Percentiles rank a stretch among this genome's conserved stretches.
Conservation (phyloP, 2,113 vertebrate genomes). For the Dipodomys ordii region DNA sequence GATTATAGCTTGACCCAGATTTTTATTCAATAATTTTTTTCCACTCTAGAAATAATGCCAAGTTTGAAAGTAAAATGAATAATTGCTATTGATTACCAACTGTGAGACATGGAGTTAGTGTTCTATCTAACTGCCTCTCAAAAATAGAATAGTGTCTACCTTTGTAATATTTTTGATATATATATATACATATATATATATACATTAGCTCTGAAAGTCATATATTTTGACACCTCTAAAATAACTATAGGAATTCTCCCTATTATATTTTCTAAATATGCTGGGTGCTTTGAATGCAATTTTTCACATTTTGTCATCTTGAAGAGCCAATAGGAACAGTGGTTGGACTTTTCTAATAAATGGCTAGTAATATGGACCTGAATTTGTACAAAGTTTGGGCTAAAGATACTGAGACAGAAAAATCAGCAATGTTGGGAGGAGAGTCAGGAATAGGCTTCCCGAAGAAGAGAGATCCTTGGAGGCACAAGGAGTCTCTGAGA, state of each 20-base stretch:
- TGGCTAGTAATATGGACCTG: background rate
- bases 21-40: constrained; percentile 24
- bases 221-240: background rate
- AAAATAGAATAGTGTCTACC: background rate
- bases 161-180: background rate
- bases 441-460: background rate
- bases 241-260: background rate
- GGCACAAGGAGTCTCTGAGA: background rate
- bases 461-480: background rate
- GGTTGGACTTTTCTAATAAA: background rate
- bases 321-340: background rate
- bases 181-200: background rate
- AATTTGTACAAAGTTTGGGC: background rate
- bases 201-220: background rate
- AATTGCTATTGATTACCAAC: background rate
- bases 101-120: background rate
- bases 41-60: background rate
- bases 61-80: background rate
- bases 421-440: background rate
- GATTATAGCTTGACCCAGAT: background rate
- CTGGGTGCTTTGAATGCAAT: background rate
- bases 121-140: background rate
- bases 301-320: constrained; percentile 10
- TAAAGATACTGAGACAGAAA: background rate
- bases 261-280: background rate